Evolutionary conservation across 2,888 invertebrate species (phyloP).

Genomic region (Mellilla xanthometata): DNA sequence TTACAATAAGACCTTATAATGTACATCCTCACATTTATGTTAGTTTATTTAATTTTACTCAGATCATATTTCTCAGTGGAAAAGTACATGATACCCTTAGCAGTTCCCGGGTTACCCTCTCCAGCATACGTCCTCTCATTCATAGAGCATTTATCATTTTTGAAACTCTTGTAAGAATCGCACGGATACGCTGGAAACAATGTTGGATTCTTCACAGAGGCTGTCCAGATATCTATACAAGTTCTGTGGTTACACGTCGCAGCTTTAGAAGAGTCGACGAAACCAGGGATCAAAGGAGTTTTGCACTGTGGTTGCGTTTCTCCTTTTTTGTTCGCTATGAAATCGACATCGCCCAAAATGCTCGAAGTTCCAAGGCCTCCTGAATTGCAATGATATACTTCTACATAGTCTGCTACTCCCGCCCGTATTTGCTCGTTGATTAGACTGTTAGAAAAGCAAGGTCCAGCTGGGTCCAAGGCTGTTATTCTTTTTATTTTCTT

Average conservation of each 20-base stretch:
- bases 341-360: constrained; percentile 67
- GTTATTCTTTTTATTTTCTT: constrained; percentile 30
- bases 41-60: constrained; percentile 9
- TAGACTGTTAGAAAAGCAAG: constrained; percentile 28
- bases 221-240: constrained; percentile 51
- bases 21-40: too few species aligned
- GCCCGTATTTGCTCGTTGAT: constrained; percentile 51
- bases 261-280: constrained; percentile 51
- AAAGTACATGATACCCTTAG: constrained; percentile 52
- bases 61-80: constrained; percentile 39
- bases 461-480: constrained; percentile 34
- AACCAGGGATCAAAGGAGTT: constrained; percentile 50
- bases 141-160: constrained; percentile 39
- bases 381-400: constrained; percentile 73
- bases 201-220: constrained; percentile 45
- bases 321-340: constrained; percentile 75
- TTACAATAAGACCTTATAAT: too few species aligned
- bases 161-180: constrained; percentile 34
- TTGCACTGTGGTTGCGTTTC: constrained; percentile 75
- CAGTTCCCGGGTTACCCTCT: constrained; percentile 53
- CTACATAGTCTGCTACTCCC: constrained; percentile 70
- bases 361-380: constrained; percentile 56
- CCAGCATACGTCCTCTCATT: constrained; percentile 49
- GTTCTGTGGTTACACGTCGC: constrained; percentile 57
- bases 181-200: constrained; percentile 51